Evolutionary conservation across 1,140 invertebrate species (phyloP).

Genomic region (Dolichoris vasculosae): DNA sequence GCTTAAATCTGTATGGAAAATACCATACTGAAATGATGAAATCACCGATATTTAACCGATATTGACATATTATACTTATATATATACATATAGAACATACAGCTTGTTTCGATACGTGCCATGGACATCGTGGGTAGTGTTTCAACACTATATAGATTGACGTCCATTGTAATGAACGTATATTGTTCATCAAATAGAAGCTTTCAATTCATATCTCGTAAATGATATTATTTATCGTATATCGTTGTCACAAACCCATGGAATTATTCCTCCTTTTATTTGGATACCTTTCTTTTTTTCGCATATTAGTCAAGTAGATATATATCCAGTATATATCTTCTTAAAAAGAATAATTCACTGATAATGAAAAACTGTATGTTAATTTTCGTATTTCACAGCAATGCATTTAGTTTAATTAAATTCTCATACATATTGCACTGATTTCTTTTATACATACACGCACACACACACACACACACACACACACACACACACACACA

Average conservation of each 20-base stretch:
- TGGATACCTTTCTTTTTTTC: neutral
- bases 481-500: too few relatives aligned
- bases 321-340: too few relatives aligned
- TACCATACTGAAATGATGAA: too few relatives aligned
- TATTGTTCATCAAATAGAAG: slow-evolving; percentile 13
- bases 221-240: neutral
- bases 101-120: slow-evolving; percentile 10
- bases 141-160: slow-evolving; percentile 16
- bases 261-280: neutral
- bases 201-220: neutral
- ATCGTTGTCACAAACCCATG: neutral
- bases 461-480: too few relatives aligned
- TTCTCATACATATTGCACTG: too few relatives aligned
- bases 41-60: too few relatives aligned
- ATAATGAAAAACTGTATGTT: neutral
- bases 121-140: neutral
- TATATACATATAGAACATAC: too few relatives aligned
- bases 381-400: too few relatives aligned
- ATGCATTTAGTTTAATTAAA: too few relatives aligned
- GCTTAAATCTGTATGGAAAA: too few relatives aligned
- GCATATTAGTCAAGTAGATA: neutral
- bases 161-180: slow-evolving; percentile 29
- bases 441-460: too few relatives aligned
- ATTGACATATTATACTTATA: too few relatives aligned
- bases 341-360: neutral